Evolutionary conservation across 1,140 invertebrate species (phyloP).

Genomic region (Caerostris darwini): DNA sequence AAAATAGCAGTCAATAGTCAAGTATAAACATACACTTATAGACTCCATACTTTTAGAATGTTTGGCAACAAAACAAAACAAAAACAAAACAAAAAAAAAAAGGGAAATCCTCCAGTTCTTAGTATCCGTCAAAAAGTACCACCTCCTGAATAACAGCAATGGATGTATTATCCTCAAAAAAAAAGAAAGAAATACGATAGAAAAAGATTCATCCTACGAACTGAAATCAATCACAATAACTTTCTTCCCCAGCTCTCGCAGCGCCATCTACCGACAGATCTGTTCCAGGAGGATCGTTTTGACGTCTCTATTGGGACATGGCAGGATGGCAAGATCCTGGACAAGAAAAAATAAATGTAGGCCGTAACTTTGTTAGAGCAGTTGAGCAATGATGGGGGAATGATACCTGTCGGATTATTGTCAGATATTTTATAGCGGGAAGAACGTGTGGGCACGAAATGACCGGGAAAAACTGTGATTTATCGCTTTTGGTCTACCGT

Average conservation of each 20-base stretch:
- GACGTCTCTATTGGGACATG: constrained; percentile 29
- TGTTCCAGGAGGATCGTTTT: constrained; percentile 29
- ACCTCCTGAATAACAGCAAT: constrained; percentile 14
- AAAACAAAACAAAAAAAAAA: no score
- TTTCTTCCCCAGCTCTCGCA: constrained; percentile 19
- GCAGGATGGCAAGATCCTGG: not conserved
- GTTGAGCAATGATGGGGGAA: constrained; percentile 49
- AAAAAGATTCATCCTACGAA: not conserved
- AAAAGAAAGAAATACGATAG: not conserved
- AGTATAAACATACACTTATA: constrained; percentile 9
- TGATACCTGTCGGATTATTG: constrained; percentile 61
- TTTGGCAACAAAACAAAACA: not conserved
- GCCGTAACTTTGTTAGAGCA: constrained; percentile 44
- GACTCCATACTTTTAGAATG: not conserved
- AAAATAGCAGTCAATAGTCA: not conserved
- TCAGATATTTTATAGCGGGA: constrained; percentile 33
- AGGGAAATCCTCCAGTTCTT: not conserved
- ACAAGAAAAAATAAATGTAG: not conserved
- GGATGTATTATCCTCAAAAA: constrained; percentile 8
- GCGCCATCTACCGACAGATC: constrained; percentile 28
- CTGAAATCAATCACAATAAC: constrained; percentile 61
- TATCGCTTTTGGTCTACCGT: not conserved
- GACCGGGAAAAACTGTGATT: constrained; percentile 27
- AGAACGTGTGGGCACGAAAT: not conserved
- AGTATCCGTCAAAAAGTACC: constrained; percentile 12